Conservation (phyloP, 2,888 invertebrate genomes). For the Andrena haemorrhoa region DNA sequence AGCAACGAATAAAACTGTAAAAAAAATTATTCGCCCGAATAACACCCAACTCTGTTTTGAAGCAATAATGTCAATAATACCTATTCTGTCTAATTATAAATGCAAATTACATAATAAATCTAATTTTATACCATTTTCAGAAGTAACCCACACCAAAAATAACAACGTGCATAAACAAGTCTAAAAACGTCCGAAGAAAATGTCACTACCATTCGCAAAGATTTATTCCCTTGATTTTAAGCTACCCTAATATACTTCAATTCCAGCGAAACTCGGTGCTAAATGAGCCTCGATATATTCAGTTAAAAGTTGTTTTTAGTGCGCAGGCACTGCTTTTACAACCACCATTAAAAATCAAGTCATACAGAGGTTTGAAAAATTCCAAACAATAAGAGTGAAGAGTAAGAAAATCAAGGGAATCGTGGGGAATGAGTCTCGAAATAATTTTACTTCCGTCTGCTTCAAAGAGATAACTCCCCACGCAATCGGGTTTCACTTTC, state of each 20-base stretch:
- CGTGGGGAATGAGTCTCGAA: constrained; percentile 5
- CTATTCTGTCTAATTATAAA: too few species aligned
- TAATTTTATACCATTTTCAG: neutral
- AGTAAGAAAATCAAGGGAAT: constrained; percentile 4
- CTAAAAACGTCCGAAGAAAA: neutral
- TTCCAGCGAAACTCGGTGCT: neutral
- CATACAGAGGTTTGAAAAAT: neutral
- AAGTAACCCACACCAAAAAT: neutral
- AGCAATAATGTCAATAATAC: neutral
- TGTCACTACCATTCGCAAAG: neutral
- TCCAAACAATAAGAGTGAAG: neutral
- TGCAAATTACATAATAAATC: too few species aligned
- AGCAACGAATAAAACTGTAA: neutral
- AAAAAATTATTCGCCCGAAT: neutral
- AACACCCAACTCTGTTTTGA: neutral
- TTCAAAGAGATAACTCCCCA: constrained; percentile 17
- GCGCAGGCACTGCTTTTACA: neutral
- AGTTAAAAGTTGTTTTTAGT: neutral
- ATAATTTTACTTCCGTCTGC: constrained; percentile 4
- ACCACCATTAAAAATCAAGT: neutral
- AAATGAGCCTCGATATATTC: neutral
- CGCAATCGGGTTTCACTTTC: constrained; percentile 19
- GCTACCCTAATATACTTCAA: neutral
- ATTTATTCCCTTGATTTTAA: too few species aligned
- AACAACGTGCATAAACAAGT: neutral